These are phyloP conservation scores for Mus caroli DNA, from an alignment of 2,797 vertebrate genomes.

Conservation along the genomic window DNA sequence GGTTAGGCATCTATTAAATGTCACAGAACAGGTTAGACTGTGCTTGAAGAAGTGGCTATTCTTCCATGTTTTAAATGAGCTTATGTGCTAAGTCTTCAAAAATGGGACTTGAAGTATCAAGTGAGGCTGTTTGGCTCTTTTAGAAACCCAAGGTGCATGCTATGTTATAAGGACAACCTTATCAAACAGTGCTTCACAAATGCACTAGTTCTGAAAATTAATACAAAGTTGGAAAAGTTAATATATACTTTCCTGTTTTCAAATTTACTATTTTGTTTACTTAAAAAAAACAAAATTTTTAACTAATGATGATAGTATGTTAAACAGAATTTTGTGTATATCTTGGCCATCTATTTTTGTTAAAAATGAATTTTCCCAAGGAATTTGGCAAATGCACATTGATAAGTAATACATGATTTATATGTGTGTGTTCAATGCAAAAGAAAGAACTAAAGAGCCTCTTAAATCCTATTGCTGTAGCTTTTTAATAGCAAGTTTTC, in stretches of 20 bases:
- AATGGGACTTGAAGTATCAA: slow-evolving; percentile 49
- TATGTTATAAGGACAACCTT: slow-evolving; percentile 29
- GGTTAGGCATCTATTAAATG: slow-evolving; percentile 81
- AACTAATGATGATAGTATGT: slow-evolving; percentile 52
- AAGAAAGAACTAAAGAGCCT: slow-evolving; percentile 75
- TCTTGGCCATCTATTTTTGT: slow-evolving; percentile 61
- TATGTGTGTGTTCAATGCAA: slow-evolving; percentile 47
- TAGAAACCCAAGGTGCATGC: not conserved
- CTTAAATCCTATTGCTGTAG: slow-evolving; percentile 69
- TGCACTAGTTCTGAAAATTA: slow-evolving; percentile 49
- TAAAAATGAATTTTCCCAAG: slow-evolving; percentile 49
- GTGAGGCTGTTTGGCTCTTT: slow-evolving; percentile 76
- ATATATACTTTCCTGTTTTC: slow-evolving; percentile 53
- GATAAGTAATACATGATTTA: slow-evolving; percentile 26
- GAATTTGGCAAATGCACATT: slow-evolving; percentile 47
- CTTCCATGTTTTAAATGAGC: slow-evolving; percentile 69
- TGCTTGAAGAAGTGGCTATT: slow-evolving; percentile 71
- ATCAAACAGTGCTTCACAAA: slow-evolving; percentile 17
- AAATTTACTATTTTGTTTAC: not conserved
- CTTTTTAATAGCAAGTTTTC: slow-evolving; percentile 71
- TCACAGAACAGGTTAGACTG: slow-evolving; percentile 80
- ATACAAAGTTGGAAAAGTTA: slow-evolving; percentile 60
- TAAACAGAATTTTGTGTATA: slow-evolving; percentile 53
- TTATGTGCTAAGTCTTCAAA: slow-evolving; percentile 62
- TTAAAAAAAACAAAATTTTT: not conserved